Evolutionary conservation across 1,140 invertebrate species (phyloP).

Genomic region (Myzus persicae): DNA sequence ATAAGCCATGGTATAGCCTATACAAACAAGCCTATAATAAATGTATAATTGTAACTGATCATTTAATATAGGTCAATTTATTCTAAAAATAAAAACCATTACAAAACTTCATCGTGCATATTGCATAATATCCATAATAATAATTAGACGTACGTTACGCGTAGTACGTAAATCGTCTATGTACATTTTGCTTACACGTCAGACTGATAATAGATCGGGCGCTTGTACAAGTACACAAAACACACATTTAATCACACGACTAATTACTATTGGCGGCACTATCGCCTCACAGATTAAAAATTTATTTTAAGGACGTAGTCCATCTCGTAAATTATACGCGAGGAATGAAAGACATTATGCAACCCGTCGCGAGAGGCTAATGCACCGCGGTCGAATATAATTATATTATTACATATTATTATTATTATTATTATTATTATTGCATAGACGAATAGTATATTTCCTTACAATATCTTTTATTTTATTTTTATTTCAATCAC

Average conservation of each 20-base stretch:
- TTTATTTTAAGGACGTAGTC: not conserved
- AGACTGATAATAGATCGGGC: not conserved
- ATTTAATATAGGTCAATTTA: not conserved
- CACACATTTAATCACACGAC: not conserved
- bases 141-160: not conserved
- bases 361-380: not conserved
- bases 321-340: not conserved
- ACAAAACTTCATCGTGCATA: not conserved
- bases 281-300: not conserved
- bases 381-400: not conserved
- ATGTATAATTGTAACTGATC: conserved; percentile 14
- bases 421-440: too few relatives aligned
- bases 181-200: not conserved
- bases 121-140: not conserved
- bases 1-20: too few relatives aligned
- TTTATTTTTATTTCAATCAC: too few relatives aligned
- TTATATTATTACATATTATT: not conserved
- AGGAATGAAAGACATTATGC: not conserved
- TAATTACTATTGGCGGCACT: not conserved
- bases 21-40: too few relatives aligned
- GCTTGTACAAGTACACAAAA: not conserved
- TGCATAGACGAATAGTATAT: too few relatives aligned
- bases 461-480: too few relatives aligned
- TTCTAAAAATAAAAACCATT: not conserved
- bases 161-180: not conserved